Base-by-base conservation (phyloP, 2,113 vertebrate genomes). In the Poicephalus gulielmi region DNA sequence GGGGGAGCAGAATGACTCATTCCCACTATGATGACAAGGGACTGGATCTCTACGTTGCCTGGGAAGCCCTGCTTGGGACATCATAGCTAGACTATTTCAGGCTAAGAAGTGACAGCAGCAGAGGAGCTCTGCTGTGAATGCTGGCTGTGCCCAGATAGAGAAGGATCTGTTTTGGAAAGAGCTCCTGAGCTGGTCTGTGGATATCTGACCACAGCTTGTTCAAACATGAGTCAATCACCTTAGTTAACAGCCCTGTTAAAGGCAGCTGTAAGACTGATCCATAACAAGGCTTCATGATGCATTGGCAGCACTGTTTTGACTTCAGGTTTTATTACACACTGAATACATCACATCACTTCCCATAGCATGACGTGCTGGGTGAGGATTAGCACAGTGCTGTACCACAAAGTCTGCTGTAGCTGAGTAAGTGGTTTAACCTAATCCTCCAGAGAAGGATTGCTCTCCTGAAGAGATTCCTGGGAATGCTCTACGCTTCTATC, bases 401-500 rank as follows among this genome's bases (percentile, higher is more conserved):
- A 59, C 52, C 89, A 47, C 1, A 4, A 67, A 82, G 86, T 82
- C 84, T 66, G 25, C 70, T 66, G 62, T 16, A 76, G 84, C 81
- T 91, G 74, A 95, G 52, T 82, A 79, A 85, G 41, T 87, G 81
- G 78, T 88, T 92, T 91, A 85, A 44, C 39, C 44, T 79, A 87
- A 92, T 92, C 63, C 67, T 73, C 44, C 81, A 41, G 70, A 83
- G 69, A 46, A 55, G 64, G 60, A 77, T 1, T 80, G 67, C 53
- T 90, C 53, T 93, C 88, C 88, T 77, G 79, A 95, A 77, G 73
- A 46, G 64, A 84, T 83, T 91, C 81, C 44, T 79, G 41, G 53
- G 89, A 80, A 94, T 22, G 37, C 19, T 80, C 44, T 68, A 5
- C 74, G 28, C 57, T 30, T 75, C 27, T n/a, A 57, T 17, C 24